Conservation (phyloP, 2,888 invertebrate species). For the Ichneumon xanthorius region DNA sequence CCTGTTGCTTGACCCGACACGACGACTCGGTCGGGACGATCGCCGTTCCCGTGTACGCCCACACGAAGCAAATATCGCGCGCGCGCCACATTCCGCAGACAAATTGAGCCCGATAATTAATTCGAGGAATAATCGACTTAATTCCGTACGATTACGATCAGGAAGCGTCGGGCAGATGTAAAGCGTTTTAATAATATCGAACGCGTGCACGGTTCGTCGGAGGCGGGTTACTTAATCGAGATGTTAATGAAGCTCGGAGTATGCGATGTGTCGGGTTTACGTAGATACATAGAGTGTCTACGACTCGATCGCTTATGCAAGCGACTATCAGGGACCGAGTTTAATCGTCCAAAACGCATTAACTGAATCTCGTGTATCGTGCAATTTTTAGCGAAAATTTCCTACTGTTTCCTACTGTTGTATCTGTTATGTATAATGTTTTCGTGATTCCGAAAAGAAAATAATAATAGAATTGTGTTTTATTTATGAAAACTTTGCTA, state of each 20-base stretch:
- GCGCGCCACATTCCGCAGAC: constrained; percentile 3
- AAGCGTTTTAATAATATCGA: constrained; percentile 34
- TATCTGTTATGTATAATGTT: not conserved
- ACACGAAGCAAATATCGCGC: constrained; percentile 10
- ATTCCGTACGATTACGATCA: constrained; percentile 8
- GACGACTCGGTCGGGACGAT: not conserved
- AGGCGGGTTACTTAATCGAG: constrained; percentile 30
- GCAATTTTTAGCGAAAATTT: not conserved
- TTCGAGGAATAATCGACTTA: constrained; percentile 38
- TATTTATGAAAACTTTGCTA: not conserved
- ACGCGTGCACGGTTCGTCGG: not conserved
- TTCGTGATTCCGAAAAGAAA: not conserved
- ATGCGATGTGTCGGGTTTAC: not conserved
- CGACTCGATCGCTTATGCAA: constrained; percentile 10
- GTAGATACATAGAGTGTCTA: not conserved
- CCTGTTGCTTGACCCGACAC: constrained; percentile 61
- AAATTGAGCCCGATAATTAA: constrained; percentile 34
- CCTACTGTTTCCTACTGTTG: not conserved
- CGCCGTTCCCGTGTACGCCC: not conserved
- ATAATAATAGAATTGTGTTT: not conserved
- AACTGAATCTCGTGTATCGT: not conserved
- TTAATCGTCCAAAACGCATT: constrained; percentile 5
- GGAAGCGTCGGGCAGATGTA: constrained; percentile 15
- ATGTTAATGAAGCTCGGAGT: constrained; percentile 27
- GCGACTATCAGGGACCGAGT: not conserved